A percentile compares a stretch with the other conserved stretches of the same genome.
These are phyloP conservation scores for Drosophila paranaensis DNA, from an alignment of 2,888 invertebrate genomes.

Conservation along the genomic window DNA sequence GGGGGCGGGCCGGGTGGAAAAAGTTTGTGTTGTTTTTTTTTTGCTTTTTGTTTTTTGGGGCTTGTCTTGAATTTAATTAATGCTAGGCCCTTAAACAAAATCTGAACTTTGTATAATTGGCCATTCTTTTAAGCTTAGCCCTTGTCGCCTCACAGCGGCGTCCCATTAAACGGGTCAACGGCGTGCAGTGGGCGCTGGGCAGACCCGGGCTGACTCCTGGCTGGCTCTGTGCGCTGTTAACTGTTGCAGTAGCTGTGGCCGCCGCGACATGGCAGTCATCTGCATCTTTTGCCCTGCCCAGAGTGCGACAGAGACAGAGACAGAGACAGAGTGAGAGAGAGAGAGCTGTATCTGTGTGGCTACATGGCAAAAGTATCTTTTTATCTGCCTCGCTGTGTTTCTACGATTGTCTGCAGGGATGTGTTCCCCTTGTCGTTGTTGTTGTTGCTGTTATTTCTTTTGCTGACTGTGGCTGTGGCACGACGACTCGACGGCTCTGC, in stretches of 20 bases:
- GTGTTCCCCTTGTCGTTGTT: constrained; percentile 3
- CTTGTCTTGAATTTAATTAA: constrained; percentile 70
- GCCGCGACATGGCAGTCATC: constrained; percentile 38
- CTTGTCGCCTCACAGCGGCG: constrained; percentile 56
- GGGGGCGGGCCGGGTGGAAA: constrained; percentile 32
- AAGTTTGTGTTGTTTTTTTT: neutral
- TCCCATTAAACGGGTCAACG: constrained; percentile 73
- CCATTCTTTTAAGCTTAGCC: constrained; percentile 72
- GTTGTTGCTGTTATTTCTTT: constrained; percentile 2
- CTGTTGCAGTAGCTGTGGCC: constrained; percentile 52
- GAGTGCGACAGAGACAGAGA: neutral
- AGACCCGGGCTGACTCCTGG: constrained; percentile 11
- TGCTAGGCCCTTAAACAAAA: constrained; percentile 40
- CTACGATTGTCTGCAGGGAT: constrained; percentile 72
- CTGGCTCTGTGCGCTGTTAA: constrained; percentile 49
- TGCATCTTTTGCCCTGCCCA: constrained; percentile 28
- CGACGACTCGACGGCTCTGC: constrained; percentile 56
- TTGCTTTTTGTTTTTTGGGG: constrained; percentile 47
- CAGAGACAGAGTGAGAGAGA: neutral
- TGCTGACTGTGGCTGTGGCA: constrained; percentile 20
- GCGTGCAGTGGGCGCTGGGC: constrained; percentile 17
- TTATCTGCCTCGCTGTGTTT: constrained; percentile 71
- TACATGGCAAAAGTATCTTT: constrained; percentile 74
- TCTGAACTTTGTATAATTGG: constrained; percentile 73
- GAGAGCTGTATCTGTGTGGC: constrained; percentile 32